phyloP scores from a whole-genome alignment of 2,888 invertebrate genomes.

The Acrobasis repandana region DNA sequence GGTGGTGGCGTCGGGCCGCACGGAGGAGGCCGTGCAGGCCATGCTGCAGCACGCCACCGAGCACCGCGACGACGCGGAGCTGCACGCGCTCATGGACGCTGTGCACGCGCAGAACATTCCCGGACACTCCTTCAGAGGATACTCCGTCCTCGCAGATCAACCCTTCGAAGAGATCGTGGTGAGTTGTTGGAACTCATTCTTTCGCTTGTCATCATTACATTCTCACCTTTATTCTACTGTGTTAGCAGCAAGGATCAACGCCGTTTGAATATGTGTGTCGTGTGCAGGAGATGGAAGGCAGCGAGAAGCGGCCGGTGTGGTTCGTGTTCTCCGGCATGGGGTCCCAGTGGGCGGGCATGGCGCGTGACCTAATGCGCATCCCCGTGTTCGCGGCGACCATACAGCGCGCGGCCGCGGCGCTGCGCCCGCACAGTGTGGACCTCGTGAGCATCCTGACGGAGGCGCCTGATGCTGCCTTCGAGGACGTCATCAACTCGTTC shows the following conservation, averaged over 20 bases:
- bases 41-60: conserved; percentile 85
- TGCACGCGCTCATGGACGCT: conserved; percentile 89
- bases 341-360: conserved; percentile 99
- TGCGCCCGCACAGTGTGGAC: conserved; percentile 91
- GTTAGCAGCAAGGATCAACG: too few relatives aligned
- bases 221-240: too few relatives aligned
- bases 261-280: too few relatives aligned
- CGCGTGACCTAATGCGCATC: conserved; percentile 90
- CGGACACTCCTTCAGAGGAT: conserved; percentile 93
- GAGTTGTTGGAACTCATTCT: conserved; percentile 28
- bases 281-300: conserved; percentile 56
- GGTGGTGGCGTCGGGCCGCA: conserved; percentile 92
- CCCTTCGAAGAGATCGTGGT: conserved; percentile 45
- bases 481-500: conserved; percentile 95
- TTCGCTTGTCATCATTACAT: background rate
- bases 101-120: conserved; percentile 87
- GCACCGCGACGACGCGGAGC: conserved; percentile 86
- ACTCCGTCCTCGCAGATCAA: conserved; percentile 82
- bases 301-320: conserved; percentile 91
- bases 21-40: conserved; percentile 88
- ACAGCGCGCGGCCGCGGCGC: conserved; percentile 87
- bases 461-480: conserved; percentile 89
- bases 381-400: conserved; percentile 92
- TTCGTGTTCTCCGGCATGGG: conserved; percentile 99
- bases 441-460: conserved; percentile 90